Percentiles rank a stretch among this genome's conserved stretches.
Evolutionary conservation across 2,888 invertebrate genomes (phyloP).

Genomic region (Cheilosia vernalis): DNA sequence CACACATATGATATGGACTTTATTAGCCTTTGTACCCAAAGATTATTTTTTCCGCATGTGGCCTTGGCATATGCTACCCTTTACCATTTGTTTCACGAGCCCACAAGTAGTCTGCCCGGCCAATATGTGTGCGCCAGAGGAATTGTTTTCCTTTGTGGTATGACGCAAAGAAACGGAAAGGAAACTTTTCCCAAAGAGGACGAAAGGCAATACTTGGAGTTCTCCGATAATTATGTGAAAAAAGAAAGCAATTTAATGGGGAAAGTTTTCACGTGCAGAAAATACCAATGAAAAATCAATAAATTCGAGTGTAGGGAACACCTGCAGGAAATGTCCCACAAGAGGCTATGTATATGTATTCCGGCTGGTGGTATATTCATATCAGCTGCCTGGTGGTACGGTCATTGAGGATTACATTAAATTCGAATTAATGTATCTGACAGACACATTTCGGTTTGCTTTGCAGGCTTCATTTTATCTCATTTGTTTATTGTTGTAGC

Average conservation of each 20-base stretch:
- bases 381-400: constrained; percentile 30
- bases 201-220: constrained; percentile 34
- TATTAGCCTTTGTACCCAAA: constrained; percentile 28
- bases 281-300: constrained; percentile 65
- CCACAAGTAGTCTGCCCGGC: constrained; percentile 7
- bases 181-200: background rate
- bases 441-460: constrained; percentile 35
- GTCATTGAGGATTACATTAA: constrained; percentile 48
- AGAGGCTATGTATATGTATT: constrained; percentile 9
- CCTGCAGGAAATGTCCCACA: constrained; percentile 42
- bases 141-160: constrained; percentile 4
- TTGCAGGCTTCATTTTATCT: constrained; percentile 40
- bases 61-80: constrained; percentile 51
- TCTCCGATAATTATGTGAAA: constrained; percentile 68
- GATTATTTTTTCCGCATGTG: constrained; percentile 35
- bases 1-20: constrained; percentile 3
- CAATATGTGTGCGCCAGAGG: constrained; percentile 13
- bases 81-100: background rate
- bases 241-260: constrained; percentile 69
- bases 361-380: constrained; percentile 10
- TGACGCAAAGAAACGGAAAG: background rate
- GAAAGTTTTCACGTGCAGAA: constrained; percentile 72
- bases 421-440: constrained; percentile 56
- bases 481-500: constrained; percentile 28
- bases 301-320: constrained; percentile 17